Evolutionary conservation across 2,113 vertebrate species (phyloP).

Genomic region (Myrmecophaga tridactyla): DNA sequence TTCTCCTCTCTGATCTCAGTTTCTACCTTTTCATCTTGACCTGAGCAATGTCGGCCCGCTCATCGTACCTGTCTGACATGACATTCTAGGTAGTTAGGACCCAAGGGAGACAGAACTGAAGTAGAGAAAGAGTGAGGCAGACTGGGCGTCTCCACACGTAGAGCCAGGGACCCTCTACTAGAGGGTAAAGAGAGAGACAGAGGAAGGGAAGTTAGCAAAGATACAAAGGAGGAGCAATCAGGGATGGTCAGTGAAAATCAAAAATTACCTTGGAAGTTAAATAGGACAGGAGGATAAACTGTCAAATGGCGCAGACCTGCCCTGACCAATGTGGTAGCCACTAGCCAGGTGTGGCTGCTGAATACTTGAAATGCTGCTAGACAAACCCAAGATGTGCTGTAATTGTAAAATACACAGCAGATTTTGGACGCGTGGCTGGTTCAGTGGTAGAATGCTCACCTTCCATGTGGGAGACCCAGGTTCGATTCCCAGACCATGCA

Average conservation of each 20-base stretch:
- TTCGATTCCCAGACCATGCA: too few species aligned
- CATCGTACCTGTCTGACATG: neutral
- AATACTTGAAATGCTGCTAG: neutral
- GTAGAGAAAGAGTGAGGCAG: neutral
- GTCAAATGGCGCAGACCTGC: neutral
- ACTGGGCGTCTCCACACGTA: too few species aligned
- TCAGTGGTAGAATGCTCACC: too few species aligned
- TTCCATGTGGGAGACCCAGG: too few species aligned
- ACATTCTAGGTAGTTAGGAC: neutral
- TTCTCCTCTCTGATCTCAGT: neutral
- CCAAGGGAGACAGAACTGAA: neutral
- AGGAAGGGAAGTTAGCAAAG: neutral
- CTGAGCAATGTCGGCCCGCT: neutral
- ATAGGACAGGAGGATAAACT: neutral
- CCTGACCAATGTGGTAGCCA: neutral
- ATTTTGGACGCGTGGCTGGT: too few species aligned
- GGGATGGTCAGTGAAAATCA: neutral
- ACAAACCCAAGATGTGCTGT: neutral
- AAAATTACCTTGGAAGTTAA: neutral
- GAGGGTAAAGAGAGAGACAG: neutral
- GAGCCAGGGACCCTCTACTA: neutral
- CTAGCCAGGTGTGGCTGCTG: neutral
- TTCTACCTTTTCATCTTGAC: neutral
- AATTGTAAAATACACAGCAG: neutral
- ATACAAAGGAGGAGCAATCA: neutral